Base-by-base conservation (phyloP, 2,888 invertebrate genomes). In the Pogonocherus hispidulus region DNA sequence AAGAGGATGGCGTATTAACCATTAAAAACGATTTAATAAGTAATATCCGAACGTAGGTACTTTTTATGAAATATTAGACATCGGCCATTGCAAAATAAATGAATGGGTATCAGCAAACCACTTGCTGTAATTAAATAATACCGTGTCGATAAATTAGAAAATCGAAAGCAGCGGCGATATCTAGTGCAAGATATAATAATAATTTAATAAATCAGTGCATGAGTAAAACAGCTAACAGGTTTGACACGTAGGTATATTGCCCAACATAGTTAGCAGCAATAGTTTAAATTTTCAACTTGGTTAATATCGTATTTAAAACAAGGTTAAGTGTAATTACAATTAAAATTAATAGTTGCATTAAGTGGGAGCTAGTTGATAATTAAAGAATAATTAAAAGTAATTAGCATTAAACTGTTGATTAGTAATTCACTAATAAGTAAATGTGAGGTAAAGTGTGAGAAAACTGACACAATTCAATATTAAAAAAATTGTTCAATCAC, bases 251-350 rank as follows among this genome's bases (percentile, higher is more conserved):
- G n/a, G n/a, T n/a, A 14, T 41, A 16, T 41, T 41, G 41, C 41
- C 16, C 16, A 41, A 41, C 41, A 16, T 9, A 8, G 27, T 27
- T 41, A 41, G n/a, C 16, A 14, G 14, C 16, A n/a, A n/a, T 41
- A 16, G 41, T 41, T 2, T 41, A 23, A 23, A 46, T 46, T 46
- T 59, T 23, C 23, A 32, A 14, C 23, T 27, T 27, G 22, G 46
- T 59, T 59, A 56, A 44, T 56, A 44, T 14, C 41, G 23, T 18
- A 18, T 41, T 20, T 56, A 44, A 32, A 59, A 46, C 59, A 59
- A 59, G 59, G 46, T 59, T 59, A 46, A 16, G 18, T 46, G 23
- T 23, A 46, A 59, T 59, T 59, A 59, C 23, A 59, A 47, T 46
- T 59, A 59, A 32, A 55, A 37, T 55, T 55, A 37, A 37, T 55